phyloP scores from a whole-genome alignment of 1,140 invertebrate species.

The Acromyrmex heyeri region DNA sequence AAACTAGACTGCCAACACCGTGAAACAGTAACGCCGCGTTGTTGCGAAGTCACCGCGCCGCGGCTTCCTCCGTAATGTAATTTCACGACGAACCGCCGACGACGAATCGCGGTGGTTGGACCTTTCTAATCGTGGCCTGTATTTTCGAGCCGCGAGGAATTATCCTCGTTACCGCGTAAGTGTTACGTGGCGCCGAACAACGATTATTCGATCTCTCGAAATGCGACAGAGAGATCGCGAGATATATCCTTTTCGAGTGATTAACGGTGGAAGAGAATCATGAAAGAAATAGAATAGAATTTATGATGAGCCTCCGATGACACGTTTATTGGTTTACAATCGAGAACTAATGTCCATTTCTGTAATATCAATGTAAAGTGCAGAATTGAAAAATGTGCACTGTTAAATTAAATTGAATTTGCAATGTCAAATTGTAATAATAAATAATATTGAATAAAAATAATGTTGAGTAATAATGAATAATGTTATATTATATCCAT shows the following conservation, averaged over 20 bases:
- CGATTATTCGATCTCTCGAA: constrained; percentile 48
- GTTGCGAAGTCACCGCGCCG: constrained; percentile 36
- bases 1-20: constrained; percentile 74
- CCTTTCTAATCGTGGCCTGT: constrained; percentile 81
- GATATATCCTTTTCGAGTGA: constrained; percentile 11
- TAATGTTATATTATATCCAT: no score
- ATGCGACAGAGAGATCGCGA: neutral
- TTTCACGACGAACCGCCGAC: constrained; percentile 26
- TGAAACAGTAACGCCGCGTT: constrained; percentile 69
- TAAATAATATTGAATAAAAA: no score
- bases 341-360: neutral
- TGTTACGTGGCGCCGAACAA: constrained; percentile 63
- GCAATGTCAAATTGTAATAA: no score
- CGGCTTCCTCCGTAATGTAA: constrained; percentile 57
- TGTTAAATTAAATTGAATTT: no score
- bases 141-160: constrained; percentile 70
- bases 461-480: no score
- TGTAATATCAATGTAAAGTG: no score
- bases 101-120: constrained; percentile 46
- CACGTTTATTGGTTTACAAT: neutral
- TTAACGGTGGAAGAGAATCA: constrained; percentile 30
- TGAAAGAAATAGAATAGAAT: neutral
- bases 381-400: no score
- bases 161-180: constrained; percentile 71
- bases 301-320: constrained; percentile 14